These are phyloP conservation scores for Catocala sponsa DNA, from an alignment of 2,888 invertebrate genomes.

Conservation along the genomic window DNA sequence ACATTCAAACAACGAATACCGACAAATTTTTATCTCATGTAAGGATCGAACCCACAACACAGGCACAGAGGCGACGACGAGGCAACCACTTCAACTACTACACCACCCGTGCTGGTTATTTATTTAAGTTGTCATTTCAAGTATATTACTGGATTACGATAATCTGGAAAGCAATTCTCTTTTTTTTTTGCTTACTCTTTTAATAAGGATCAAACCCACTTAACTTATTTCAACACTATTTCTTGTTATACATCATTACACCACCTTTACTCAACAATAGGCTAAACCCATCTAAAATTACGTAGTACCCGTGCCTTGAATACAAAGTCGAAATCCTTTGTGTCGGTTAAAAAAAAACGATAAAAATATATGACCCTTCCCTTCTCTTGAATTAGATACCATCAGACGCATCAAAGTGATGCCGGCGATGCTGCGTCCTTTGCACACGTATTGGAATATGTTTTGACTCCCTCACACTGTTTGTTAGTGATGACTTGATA, in stretches of 20 bases:
- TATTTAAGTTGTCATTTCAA: no score
- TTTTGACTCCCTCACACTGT: slow-evolving; percentile 20
- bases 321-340: slow-evolving; percentile 45
- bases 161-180: no score
- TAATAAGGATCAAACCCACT: no score
- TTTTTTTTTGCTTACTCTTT: no score
- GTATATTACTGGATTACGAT: no score
- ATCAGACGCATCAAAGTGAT: slow-evolving; percentile 47
- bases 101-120: no score
- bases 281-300: slow-evolving; percentile 33
- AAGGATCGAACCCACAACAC: no score
- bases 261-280: slow-evolving; percentile 16
- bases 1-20: no score
- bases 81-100: no score
- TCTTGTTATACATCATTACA: slow-evolving; percentile 5
- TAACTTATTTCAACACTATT: no score
- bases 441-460: slow-evolving; percentile 15
- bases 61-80: no score
- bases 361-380: slow-evolving; percentile 41
- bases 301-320: slow-evolving; percentile 34
- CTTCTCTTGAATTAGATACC: slow-evolving; percentile 50
- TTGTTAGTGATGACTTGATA: slow-evolving; percentile 35
- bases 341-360: slow-evolving; percentile 32
- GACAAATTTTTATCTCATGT: no score
- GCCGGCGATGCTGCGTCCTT: slow-evolving; percentile 34